These are phyloP conservation scores for Amazona finschi DNA, from an alignment of 2,797 vertebrate genomes.

Conservation along the genomic window DNA sequence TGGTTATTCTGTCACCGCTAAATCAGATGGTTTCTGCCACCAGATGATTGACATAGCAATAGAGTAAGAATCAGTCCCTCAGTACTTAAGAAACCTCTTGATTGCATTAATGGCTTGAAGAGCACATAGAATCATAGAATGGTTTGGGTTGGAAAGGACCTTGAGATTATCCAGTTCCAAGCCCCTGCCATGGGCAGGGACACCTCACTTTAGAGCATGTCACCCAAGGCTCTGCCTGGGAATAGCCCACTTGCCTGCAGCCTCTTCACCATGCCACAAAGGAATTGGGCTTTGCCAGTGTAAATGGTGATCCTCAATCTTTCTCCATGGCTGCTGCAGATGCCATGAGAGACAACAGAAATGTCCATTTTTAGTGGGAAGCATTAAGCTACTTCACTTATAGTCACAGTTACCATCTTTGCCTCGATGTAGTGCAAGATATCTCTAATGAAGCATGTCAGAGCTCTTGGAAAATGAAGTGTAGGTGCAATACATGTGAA, in stretches of 20 bases:
- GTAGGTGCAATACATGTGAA: accelerated
- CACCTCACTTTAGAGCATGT: not conserved
- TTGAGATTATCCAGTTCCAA: not conserved
- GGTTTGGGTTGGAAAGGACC: not conserved
- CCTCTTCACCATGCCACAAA: not conserved
- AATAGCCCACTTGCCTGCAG: not conserved
- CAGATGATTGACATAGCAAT: not conserved
- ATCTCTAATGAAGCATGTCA: not conserved
- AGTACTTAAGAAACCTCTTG: not conserved
- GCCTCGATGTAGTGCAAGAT: not conserved
- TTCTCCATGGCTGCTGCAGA: not conserved
- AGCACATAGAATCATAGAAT: not conserved
- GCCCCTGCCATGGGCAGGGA: not conserved
- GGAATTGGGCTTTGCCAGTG: not conserved
- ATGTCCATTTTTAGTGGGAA: not conserved
- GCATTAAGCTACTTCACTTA: not conserved
- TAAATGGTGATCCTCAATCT: not conserved
- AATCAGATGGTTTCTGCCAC: not conserved
- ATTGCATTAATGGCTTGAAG: not conserved
- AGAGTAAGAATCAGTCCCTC: not conserved
- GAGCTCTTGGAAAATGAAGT: not conserved
- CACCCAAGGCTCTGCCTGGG: not conserved
- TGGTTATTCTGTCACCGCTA: not conserved
- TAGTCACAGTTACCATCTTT: not conserved
- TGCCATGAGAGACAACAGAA: not conserved